Percentiles rank a stretch among this genome's conserved stretches.
Conservation (phyloP, 1,140 invertebrate genomes). For the Ridgeia piscesae region DNA sequence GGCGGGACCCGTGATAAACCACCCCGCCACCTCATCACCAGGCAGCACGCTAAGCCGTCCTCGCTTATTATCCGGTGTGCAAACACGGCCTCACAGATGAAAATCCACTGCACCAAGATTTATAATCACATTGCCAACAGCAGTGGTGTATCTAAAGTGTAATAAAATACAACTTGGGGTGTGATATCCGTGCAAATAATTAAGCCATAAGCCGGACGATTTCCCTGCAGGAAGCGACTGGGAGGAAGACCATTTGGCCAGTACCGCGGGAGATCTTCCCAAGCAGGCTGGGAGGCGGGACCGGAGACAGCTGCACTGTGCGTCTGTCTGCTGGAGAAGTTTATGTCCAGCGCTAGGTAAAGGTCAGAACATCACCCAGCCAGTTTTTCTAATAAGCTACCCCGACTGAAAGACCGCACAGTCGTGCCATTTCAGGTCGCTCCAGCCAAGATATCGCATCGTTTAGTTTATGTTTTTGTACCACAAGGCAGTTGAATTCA, state of each 20-base stretch:
- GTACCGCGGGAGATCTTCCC: neutral
- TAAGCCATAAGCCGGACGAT: neutral
- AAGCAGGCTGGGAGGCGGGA: neutral
- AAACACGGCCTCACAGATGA: neutral
- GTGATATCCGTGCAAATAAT: conserved; percentile 1
- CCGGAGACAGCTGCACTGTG: neutral
- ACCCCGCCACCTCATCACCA: neutral
- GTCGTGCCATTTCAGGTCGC: neutral
- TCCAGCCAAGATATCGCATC: neutral
- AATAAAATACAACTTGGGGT: neutral
- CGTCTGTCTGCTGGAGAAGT: neutral
- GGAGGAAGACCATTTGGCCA: neutral
- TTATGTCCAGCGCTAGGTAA: neutral
- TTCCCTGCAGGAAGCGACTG: neutral
- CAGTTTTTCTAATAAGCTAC: conserved; percentile 1
- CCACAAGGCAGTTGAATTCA: conserved; percentile 4
- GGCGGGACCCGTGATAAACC: neutral
- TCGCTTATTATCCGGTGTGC: neutral
- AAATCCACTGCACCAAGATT: neutral
- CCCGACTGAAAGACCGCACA: neutral
- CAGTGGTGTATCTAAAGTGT: neutral
- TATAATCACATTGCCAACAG: neutral
- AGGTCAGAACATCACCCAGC: neutral
- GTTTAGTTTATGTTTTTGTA: conserved; percentile 2
- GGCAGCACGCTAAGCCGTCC: neutral